Evolutionary conservation across 2,797 vertebrate species (phyloP), one percentile per base, ranked within the genome.

Genomic region (Artibeus lituratus): DNA sequence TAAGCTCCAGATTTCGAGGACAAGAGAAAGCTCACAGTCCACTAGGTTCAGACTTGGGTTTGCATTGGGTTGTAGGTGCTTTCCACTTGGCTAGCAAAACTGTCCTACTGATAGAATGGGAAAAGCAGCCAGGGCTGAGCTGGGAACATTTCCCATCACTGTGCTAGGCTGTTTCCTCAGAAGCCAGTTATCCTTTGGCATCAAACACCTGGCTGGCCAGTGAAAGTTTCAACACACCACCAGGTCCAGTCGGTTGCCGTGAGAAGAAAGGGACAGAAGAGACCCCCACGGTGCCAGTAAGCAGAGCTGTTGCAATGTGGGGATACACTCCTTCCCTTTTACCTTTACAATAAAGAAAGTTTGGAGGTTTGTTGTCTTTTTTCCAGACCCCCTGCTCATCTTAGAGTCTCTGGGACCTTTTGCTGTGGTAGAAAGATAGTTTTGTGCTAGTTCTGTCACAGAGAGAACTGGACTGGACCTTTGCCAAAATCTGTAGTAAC

Each of bases 51-150:
- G 32, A 35, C n/a, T n/a, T 65, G 55, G n/a, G 12, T 51, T 95
- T 53, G 49, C 69, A 24, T 55, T 78, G 32, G 53, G 53, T 8
- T 83, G 47, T 44, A 59, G 21, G 19, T 84, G n/a, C 32, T 93
- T 93, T 92, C 70, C 21, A 70, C 19, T 83, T 80, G 32, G 21
- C 74, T 74, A 80, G 39, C 26, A 85, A 94, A 95, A 90, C 82
- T 22, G 11, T 29, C 74, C 44, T 65, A 90, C 37, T 62, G 19
- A 35, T 55, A 42, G 84, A 35, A 24, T 83, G 44, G 65, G 70
- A 73, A 78, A 84, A 93, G 80, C 26, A 80, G 78, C 62, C 49
- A 32, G 42, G 59, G 51, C 8, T 59, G 53, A 65, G 55, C 51
- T 83, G n/a, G 11, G 32, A 44, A 32, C 19, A 26, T 69, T 59